Evolutionary conservation across 2,888 invertebrate genomes (phyloP).

Genomic region (Harmothoe impar): DNA sequence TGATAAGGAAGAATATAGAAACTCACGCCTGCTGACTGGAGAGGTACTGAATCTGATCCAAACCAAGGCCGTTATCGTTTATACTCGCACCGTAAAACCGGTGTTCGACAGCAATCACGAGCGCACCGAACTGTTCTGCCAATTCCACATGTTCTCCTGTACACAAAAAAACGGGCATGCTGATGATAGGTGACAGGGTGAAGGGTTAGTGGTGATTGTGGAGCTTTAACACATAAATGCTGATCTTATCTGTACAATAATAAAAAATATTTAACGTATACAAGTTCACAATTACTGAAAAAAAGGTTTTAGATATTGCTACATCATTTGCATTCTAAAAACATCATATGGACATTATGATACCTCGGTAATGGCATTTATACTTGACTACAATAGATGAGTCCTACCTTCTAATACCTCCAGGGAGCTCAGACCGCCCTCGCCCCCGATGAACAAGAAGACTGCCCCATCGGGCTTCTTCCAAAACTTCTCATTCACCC

Average conservation of each 20-base stretch:
- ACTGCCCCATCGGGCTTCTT: constrained; percentile 70
- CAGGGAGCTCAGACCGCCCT: constrained; percentile 70
- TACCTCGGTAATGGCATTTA: too few relatives aligned
- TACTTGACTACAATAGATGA: too few relatives aligned
- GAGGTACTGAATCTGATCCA: constrained; percentile 72
- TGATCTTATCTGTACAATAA: too few relatives aligned
- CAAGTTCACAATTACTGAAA: too few relatives aligned
- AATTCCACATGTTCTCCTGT: constrained; percentile 74
- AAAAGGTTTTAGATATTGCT: too few relatives aligned
- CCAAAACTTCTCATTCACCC: constrained; percentile 73
- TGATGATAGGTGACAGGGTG: too few relatives aligned
- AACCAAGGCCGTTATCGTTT: constrained; percentile 74
- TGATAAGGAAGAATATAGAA: too few relatives aligned
- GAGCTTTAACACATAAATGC: too few relatives aligned
- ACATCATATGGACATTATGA: too few relatives aligned
- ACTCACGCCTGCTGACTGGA: constrained; percentile 77
- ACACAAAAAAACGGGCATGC: neutral
- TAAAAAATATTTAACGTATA: too few relatives aligned
- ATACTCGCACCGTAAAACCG: constrained; percentile 76
- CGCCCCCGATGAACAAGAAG: constrained; percentile 76
- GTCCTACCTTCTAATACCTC: constrained; percentile 69
- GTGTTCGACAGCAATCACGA: constrained; percentile 75
- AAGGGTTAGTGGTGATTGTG: too few relatives aligned
- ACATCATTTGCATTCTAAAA: too few relatives aligned
- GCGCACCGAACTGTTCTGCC: constrained; percentile 72